These are phyloP conservation scores for Antedon mediterranea DNA, from an alignment of 53 echinoderm and acorn worm species.

Conservation along the genomic window DNA sequence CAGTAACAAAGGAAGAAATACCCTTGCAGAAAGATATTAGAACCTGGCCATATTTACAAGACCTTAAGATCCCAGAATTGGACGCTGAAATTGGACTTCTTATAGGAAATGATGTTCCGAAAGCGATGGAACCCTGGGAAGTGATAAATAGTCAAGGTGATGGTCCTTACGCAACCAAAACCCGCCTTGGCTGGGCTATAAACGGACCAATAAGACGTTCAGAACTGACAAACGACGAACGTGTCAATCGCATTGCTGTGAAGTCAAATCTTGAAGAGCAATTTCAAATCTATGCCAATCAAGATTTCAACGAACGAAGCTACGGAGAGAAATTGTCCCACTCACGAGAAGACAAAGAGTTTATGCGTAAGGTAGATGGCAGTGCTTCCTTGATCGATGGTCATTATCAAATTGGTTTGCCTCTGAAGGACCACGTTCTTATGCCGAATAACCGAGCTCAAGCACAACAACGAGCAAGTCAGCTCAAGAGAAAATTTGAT, in stretches of 20 bases:
- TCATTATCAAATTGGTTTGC: constrained; percentile 46
- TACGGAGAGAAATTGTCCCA: background rate
- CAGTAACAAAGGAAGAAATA: constrained; percentile 1
- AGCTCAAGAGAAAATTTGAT: constrained; percentile 19
- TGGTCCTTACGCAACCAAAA: background rate
- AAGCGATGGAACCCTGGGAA: background rate
- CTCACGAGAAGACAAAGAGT: constrained; percentile 16
- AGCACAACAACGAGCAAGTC: constrained; percentile 14
- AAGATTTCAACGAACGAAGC: background rate
- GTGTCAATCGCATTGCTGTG: background rate
- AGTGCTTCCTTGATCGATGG: constrained; percentile 13
- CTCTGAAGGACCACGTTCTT: constrained; percentile 9
- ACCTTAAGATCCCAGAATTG: background rate
- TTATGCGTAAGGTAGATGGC: constrained; percentile 8
- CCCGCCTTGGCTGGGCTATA: background rate
- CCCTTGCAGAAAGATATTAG: background rate
- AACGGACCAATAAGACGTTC: no score
- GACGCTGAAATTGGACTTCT: background rate
- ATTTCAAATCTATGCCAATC: background rate
- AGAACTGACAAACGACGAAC: background rate
- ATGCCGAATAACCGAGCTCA: constrained; percentile 24
- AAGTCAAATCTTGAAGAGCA: background rate
- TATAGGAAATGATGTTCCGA: background rate
- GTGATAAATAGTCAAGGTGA: background rate
- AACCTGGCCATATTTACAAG: background rate